Base-by-base conservation (phyloP, 2,113 vertebrate genomes). In the Solea senegalensis region DNA sequence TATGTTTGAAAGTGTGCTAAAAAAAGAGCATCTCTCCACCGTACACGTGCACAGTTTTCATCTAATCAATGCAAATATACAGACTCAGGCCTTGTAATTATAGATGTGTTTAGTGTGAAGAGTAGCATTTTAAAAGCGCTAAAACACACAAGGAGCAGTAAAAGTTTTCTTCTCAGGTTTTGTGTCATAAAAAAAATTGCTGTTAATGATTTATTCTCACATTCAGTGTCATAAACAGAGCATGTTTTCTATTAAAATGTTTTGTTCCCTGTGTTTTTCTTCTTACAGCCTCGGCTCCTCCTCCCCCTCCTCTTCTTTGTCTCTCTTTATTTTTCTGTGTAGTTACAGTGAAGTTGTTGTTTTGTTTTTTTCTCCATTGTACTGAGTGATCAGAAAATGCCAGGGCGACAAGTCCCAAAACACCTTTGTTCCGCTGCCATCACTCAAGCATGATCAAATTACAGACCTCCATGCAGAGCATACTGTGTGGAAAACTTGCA, bases 401-500 rank as follows among this genome's bases (percentile, higher is more conserved):
- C 54, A 40, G 6, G 21, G 21, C 21, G 21, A 21, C 21, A 21
- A 21, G 21, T 21, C 21, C 34, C 34, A 34, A 34, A 34, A 34
- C 34, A 2, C 43, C 13, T 62, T 60, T 83, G 55, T 78, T 75
- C 39, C 10, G 63, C 21, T 64, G 56, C 39, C 27, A 51, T 56
- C 46, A 8, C 26, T 59, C 0, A 2, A 43, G 14, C 9, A 2
- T 11, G 9, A 73, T 76, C 62, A 59, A 49, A 56, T 69, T 58
- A 73, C 71, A 41, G 3, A 21, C 2, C 6, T 66, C 51, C 61
- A 9, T n/a, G 7, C 13, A 8, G 53, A n/a, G 48, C 5, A 5
- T 21, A 16, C 46, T 53, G 43, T 45, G 28, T 52, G 63, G 55
- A 62, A 55, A 40, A 13, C 65, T 21, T 43, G 56, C 43, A 64